phyloP scores from a whole-genome alignment of 2,888 invertebrate species.

The Halocaridina rubra region DNA sequence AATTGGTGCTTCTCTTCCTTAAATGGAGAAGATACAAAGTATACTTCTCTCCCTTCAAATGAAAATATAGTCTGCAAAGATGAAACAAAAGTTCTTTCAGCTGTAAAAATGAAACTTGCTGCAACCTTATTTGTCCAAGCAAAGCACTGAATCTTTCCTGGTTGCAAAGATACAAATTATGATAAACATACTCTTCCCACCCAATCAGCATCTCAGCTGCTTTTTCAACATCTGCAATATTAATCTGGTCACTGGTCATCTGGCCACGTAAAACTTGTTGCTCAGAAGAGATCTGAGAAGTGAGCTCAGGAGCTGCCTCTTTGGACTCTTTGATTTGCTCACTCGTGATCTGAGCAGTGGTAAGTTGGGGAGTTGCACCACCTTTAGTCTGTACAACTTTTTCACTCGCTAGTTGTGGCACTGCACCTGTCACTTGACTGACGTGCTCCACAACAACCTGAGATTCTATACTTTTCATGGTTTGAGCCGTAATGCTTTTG shows the following conservation, averaged over 20 bases:
- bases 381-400: not conserved
- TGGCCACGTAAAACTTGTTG: not conserved
- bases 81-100: too few relatives aligned
- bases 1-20: too few relatives aligned
- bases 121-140: too few relatives aligned
- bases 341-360: not conserved
- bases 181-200: slow-evolving; percentile 54
- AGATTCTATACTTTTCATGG: not conserved
- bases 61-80: too few relatives aligned
- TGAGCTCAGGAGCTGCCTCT: too few relatives aligned
- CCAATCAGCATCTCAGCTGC: slow-evolving; percentile 42
- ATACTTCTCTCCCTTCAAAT: too few relatives aligned
- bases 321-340: too few relatives aligned
- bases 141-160: too few relatives aligned
- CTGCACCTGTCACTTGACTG: not conserved
- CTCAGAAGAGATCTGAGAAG: not conserved
- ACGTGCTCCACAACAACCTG: not conserved
- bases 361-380: not conserved
- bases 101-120: too few relatives aligned
- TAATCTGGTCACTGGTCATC: not conserved
- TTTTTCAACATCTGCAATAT: slow-evolving; percentile 18
- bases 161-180: slow-evolving; percentile 15
- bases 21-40: too few relatives aligned
- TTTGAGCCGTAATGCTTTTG: not conserved
- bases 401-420: not conserved